These are phyloP conservation scores for Stenodema calcarata DNA, from an alignment of 2,888 invertebrate genomes.

Conservation along the genomic window DNA sequence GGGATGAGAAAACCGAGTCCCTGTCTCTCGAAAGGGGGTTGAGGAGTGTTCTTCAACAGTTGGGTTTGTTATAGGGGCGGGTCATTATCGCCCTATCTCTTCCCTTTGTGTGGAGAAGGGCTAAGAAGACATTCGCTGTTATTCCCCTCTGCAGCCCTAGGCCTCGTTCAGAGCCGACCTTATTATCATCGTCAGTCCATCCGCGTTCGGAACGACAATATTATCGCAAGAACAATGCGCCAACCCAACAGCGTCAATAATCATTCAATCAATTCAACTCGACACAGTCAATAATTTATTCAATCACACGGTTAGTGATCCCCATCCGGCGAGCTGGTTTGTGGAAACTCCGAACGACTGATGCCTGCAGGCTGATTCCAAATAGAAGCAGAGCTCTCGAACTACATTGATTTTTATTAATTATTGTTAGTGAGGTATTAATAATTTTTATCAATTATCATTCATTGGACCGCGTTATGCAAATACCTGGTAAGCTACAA, in stretches of 20 bases:
- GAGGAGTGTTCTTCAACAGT: constrained; percentile 18
- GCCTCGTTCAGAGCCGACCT: background rate
- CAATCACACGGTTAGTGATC: no score
- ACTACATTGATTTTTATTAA: no score
- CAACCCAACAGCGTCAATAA: background rate
- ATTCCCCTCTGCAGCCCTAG: background rate
- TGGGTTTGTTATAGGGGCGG: constrained; percentile 1
- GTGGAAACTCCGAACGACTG: no score
- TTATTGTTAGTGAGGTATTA: no score
- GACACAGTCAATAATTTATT: no score
- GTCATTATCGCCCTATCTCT: background rate
- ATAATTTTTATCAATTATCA: no score
- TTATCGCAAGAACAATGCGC: background rate
- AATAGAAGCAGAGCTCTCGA: no score
- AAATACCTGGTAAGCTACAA: no score
- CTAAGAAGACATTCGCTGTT: background rate
- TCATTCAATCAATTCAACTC: no score
- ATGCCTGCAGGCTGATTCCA: no score
- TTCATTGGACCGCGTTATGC: no score
- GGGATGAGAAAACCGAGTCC: background rate
- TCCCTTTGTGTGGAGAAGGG: background rate
- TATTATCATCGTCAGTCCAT: background rate
- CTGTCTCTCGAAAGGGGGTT: background rate
- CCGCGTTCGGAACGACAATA: background rate
- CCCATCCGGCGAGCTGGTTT: no score